Evolutionary conservation across 2,797 vertebrate genomes (phyloP).

Genomic region (Gouania willdenowi): DNA sequence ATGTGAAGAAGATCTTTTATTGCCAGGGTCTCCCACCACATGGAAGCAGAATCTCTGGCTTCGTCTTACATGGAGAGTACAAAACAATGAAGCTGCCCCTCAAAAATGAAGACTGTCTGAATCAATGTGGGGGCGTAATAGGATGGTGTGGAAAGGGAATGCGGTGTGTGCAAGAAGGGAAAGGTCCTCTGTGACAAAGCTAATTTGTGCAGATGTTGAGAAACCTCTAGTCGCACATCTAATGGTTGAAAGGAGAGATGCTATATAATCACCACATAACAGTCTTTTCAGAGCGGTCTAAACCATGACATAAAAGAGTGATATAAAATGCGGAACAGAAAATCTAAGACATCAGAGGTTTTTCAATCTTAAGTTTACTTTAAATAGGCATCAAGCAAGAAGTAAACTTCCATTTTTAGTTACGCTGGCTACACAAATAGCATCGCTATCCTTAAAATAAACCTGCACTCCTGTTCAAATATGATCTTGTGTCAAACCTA

Average conservation of each 20-base stretch:
- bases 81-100: conserved; percentile 13
- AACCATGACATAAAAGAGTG: conserved; percentile 8
- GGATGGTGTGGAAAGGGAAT: conserved; percentile 67
- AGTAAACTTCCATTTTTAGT: conserved; percentile 2
- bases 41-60: conserved; percentile 11
- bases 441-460: conserved; percentile 27
- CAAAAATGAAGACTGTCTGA: conserved; percentile 62
- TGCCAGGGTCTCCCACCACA: conserved; percentile 13
- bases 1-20: conserved; percentile 7
- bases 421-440: conserved; percentile 33
- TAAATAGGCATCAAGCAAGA: conserved; percentile 12
- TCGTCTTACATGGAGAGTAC: conserved; percentile 24
- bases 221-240: conserved; percentile 30
- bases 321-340: conserved; percentile 3
- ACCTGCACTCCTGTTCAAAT: conserved; percentile 3
- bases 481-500: conserved; percentile 21
- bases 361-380: too few species aligned
- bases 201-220: conserved; percentile 58
- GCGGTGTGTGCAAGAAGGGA: conserved; percentile 52
- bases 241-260: conserved; percentile 42
- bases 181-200: conserved; percentile 62
- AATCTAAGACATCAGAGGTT: conserved; percentile 5
- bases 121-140: conserved; percentile 61
- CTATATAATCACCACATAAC: conserved; percentile 28
- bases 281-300: conserved; percentile 17